phyloP scores from a whole-genome alignment of 2,797 vertebrate genomes.

The Spinus pinus region DNA sequence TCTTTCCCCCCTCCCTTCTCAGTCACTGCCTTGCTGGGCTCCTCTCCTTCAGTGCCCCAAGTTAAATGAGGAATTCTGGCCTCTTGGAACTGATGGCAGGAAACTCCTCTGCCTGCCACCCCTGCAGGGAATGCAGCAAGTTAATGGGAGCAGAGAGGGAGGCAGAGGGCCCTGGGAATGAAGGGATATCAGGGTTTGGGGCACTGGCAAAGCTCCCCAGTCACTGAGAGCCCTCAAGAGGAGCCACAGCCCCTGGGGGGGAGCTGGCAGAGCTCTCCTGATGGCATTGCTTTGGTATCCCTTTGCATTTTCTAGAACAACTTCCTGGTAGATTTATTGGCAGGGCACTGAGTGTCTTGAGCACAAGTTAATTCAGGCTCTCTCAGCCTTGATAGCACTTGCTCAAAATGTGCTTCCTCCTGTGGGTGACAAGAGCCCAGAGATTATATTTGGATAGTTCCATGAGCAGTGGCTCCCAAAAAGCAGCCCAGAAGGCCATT shows the following conservation, averaged over 20 bases:
- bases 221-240: background rate
- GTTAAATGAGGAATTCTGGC: background rate
- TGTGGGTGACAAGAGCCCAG: background rate
- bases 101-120: background rate
- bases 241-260: fast-evolving
- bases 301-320: background rate
- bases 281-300: background rate
- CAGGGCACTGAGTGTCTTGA: background rate
- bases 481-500: background rate
- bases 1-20: background rate
- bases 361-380: slow-evolving; percentile 4
- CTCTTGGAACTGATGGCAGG: background rate
- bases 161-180: background rate
- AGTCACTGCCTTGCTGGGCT: background rate
- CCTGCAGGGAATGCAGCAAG: background rate
- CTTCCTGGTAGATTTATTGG: background rate
- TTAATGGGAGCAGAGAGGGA: background rate
- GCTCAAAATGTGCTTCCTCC: background rate
- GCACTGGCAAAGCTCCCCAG: background rate
- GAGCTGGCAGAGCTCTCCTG: background rate
- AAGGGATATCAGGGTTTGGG: background rate
- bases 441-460: background rate
- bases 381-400: background rate
- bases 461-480: background rate
- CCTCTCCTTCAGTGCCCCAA: background rate